Conservation (phyloP, 1,140 invertebrate genomes). For the Pogonus chalceus region DNA sequence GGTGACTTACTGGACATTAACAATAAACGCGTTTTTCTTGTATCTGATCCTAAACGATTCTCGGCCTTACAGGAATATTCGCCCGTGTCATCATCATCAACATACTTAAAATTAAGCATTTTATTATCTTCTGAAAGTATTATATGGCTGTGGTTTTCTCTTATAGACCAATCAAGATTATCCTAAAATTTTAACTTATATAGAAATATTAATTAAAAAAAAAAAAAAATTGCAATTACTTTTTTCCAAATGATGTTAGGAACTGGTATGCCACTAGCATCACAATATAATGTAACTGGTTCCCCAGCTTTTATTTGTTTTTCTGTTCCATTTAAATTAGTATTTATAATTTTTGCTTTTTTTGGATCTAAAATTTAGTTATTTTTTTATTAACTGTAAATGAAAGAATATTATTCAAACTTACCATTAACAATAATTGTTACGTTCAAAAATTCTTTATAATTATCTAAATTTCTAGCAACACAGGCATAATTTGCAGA, state of each 20-base stretch:
- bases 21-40: slow-evolving; percentile 25
- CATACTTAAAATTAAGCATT: slow-evolving; percentile 26
- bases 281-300: slow-evolving; percentile 32
- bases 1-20: slow-evolving; percentile 32
- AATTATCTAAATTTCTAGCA: slow-evolving; percentile 16
- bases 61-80: slow-evolving; percentile 32
- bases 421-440: slow-evolving; percentile 24
- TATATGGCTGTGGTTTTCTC: background rate
- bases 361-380: slow-evolving; percentile 23
- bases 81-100: slow-evolving; percentile 34
- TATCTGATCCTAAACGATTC: slow-evolving; percentile 32
- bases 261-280: slow-evolving; percentile 34
- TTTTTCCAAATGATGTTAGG: slow-evolving; percentile 39
- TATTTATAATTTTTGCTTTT: slow-evolving; percentile 25
- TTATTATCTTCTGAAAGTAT: slow-evolving; percentile 25
- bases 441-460: slow-evolving; percentile 16
- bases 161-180: background rate
- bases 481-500: slow-evolving; percentile 26
- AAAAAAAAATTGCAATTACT: slow-evolving; percentile 20
- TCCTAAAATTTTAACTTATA: background rate
- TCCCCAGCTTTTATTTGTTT: slow-evolving; percentile 32
- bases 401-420: slow-evolving; percentile 10
- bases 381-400: slow-evolving; percentile 9
- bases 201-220: background rate
- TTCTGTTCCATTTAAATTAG: slow-evolving; percentile 25